Conservation (phyloP, 2,797 vertebrate genomes). For the Sebastes miniatus region DNA sequence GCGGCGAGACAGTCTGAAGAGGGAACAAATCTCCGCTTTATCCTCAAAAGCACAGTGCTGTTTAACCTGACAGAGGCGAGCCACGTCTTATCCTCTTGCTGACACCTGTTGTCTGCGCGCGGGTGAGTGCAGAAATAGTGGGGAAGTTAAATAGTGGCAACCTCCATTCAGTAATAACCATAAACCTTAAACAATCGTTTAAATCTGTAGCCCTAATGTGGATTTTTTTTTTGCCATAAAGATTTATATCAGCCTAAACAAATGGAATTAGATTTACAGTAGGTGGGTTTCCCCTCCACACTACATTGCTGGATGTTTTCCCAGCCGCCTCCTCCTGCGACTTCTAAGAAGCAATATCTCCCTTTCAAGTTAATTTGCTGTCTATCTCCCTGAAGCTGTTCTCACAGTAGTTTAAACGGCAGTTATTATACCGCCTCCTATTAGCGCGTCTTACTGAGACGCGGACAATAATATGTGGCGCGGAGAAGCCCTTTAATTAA, state of each 20-base stretch:
- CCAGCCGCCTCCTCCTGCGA: slow-evolving; percentile 33
- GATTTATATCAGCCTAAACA: slow-evolving; percentile 23
- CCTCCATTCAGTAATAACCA: background rate
- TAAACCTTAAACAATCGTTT: background rate
- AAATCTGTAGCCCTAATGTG: background rate
- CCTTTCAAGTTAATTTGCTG: slow-evolving; percentile 61
- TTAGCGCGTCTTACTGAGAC: slow-evolving; percentile 12
- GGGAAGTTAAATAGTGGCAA: background rate
- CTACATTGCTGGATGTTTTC: slow-evolving; percentile 47
- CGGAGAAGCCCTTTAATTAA: slow-evolving; percentile 43
- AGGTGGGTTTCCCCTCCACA: slow-evolving; percentile 39
- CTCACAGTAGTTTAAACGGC: slow-evolving; percentile 42
- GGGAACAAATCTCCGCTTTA: slow-evolving; percentile 49
- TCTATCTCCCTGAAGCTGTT: slow-evolving; percentile 49
- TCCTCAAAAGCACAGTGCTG: slow-evolving; percentile 49
- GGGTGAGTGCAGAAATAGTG: background rate
- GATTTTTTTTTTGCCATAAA: slow-evolving; percentile 1
- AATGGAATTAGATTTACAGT: slow-evolving; percentile 31
- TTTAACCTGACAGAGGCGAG: slow-evolving; percentile 32
- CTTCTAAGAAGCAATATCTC: slow-evolving; percentile 53
- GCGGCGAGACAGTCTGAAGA: slow-evolving; percentile 37
- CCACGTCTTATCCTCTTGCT: background rate
- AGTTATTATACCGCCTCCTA: slow-evolving; percentile 37
- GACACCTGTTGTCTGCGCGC: background rate
- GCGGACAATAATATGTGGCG: slow-evolving; percentile 18